Evolutionary conservation across 1,140 invertebrate species (phyloP), one percentile per base, ranked within the genome.

Genomic region (Ostrea edulis): DNA sequence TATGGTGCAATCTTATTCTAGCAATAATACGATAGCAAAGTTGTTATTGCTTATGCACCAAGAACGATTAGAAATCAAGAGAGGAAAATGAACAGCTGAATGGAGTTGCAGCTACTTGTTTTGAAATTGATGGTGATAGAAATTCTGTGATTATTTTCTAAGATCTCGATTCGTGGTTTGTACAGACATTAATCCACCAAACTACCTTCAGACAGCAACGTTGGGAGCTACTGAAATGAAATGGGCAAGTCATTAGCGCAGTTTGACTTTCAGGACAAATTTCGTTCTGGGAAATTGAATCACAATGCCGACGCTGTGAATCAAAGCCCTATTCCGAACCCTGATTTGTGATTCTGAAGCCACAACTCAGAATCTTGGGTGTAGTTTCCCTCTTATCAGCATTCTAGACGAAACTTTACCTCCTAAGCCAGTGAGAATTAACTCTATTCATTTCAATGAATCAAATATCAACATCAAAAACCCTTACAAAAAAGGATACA

Each of bases 61-160:
- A 8, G 86, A 17, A 82, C 22, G 2, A 35, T 88, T 55, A 3
- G 55, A 20, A 83, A 68, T 12, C 20, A 22, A 17, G 90, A 90
- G 52, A 68, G 68, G 53, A 89, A 89, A 44, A 85, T 83, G 22
- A 58, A 85, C 2, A 84, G 87, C 25, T 89, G 71, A 20, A 89
- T 88, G 85, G 88, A 89, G 53, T 62, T 90, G 25, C 89, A 91
- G 68, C 71, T 90, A 22, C 58, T 89, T n/a, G 89, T 86, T 0
- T 68, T 92, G 53, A 92, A 90, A 81, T 91, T 90, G 91, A 88
- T 88, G 4, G 85, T 91, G 4, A 84, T 84, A 0, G 87, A 91
- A 91, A 52, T 90, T 88, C 51, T 35, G 87, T 20, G 89, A 91
- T 65, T 90, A 85, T 81, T 85, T n/a, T 86, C 11, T 12, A 89